phyloP scores from a whole-genome alignment of 2,113 vertebrate species.

The Carollia perspicillata region DNA sequence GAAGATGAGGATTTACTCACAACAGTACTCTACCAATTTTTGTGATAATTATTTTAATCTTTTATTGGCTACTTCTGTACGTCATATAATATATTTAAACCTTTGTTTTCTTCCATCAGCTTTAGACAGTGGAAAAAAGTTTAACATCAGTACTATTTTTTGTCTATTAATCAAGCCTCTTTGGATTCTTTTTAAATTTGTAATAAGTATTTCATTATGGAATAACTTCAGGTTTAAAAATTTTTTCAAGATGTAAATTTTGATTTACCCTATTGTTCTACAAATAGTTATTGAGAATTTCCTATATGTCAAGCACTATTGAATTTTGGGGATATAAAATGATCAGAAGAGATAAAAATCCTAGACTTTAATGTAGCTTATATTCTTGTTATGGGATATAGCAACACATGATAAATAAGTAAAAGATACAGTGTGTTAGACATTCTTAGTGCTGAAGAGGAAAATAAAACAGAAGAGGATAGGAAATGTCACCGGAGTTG shows the following conservation, averaged over 20 bases:
- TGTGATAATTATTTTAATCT: neutral
- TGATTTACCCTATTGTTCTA: neutral
- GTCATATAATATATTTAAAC: neutral
- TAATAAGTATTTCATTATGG: neutral
- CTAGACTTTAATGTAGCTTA: neutral
- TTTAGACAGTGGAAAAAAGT: constrained; percentile 28
- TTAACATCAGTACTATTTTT: neutral
- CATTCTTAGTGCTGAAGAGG: neutral
- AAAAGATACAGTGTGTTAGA: neutral
- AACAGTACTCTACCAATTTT: neutral
- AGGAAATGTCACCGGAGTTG: neutral
- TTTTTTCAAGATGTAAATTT: neutral
- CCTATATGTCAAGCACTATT: neutral
- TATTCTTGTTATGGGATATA: neutral
- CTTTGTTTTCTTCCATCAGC: neutral
- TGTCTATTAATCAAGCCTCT: neutral
- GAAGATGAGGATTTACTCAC: constrained; percentile 4
- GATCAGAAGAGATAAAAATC: constrained; percentile 6
- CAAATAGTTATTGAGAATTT: neutral
- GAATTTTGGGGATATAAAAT: neutral
- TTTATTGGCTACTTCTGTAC: neutral
- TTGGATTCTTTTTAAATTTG: neutral
- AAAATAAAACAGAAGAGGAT: neutral
- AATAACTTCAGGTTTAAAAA: neutral
- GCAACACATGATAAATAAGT: neutral